These are phyloP conservation scores for Meiosimyza decipiens DNA, from an alignment of 2,888 invertebrate genomes.

Conservation along the genomic window DNA sequence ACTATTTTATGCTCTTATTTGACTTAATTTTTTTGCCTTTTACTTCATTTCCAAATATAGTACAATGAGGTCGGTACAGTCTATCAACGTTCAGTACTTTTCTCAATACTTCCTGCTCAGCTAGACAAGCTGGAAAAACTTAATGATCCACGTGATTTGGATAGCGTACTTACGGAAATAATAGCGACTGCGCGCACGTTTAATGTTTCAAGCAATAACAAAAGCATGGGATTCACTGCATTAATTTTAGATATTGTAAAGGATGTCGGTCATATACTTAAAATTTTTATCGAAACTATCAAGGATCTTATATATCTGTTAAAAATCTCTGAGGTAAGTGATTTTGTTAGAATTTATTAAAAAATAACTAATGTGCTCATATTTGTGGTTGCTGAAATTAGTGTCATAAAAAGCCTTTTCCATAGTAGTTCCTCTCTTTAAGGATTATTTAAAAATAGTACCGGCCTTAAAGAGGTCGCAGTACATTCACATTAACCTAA, in stretches of 20 bases:
- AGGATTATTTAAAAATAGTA: no score
- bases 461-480: no score
- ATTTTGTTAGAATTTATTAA: background rate
- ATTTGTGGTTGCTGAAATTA: no score
- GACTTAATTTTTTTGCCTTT: background rate
- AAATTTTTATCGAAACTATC: conserved; percentile 33
- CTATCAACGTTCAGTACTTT: conserved; percentile 51
- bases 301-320: conserved; percentile 36
- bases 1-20: conserved; percentile 16
- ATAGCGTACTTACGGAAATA: conserved; percentile 53
- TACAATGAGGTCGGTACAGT: conserved; percentile 41
- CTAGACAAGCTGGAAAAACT: conserved; percentile 51
- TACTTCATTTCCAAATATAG: conserved; percentile 41
- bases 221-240: conserved; percentile 39
- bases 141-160: conserved; percentile 59
- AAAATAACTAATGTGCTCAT: background rate
- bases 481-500: no score
- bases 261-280: conserved; percentile 35
- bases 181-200: conserved; percentile 44
- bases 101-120: conserved; percentile 51
- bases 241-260: conserved; percentile 51
- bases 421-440: no score
- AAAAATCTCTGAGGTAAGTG: conserved; percentile 53
- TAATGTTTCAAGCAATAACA: conserved; percentile 9
- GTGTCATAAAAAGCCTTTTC: no score